A percentile compares a stretch with the other conserved stretches of the same genome.
These are phyloP conservation scores for Nothoprocta pentlandii DNA, from an alignment of 2,113 vertebrate genomes.

Conservation along the genomic window DNA sequence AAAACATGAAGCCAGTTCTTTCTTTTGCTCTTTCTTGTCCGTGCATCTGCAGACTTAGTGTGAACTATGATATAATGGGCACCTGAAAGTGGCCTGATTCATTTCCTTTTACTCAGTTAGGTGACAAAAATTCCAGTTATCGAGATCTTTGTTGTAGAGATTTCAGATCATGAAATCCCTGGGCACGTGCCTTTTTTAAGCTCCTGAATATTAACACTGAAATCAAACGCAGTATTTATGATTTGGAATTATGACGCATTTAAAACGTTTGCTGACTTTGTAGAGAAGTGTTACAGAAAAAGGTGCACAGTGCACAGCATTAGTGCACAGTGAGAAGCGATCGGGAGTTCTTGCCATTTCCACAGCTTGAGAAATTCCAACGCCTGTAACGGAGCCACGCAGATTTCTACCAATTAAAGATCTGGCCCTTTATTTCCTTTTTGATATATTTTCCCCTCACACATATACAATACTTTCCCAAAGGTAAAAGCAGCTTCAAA, in stretches of 20 bases:
- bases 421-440: conserved; percentile 47
- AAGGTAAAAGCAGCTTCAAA: conserved; percentile 73
- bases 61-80: not conserved
- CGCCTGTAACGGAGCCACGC: not conserved
- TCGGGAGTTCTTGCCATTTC: not conserved
- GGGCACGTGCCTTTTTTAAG: not conserved
- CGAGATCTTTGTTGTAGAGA: not conserved
- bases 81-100: not conserved
- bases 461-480: conserved; percentile 55
- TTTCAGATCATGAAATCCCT: not conserved
- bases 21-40: not conserved
- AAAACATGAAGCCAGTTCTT: not conserved
- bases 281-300: not conserved
- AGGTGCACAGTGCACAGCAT: too few relatives aligned
- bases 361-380: conserved; percentile 28
- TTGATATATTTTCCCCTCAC: conserved; percentile 54
- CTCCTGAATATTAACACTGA: not conserved
- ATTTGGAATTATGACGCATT: not conserved
- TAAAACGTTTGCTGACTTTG: not conserved
- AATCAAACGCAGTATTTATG: not conserved
- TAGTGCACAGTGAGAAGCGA: not conserved
- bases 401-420: conserved; percentile 62
- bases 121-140: not conserved
- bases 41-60: not conserved
- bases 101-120: not conserved